These are phyloP conservation scores for Gnathonemus longibarbis DNA, from an alignment of 2,113 vertebrate species.

Conservation along the genomic window DNA sequence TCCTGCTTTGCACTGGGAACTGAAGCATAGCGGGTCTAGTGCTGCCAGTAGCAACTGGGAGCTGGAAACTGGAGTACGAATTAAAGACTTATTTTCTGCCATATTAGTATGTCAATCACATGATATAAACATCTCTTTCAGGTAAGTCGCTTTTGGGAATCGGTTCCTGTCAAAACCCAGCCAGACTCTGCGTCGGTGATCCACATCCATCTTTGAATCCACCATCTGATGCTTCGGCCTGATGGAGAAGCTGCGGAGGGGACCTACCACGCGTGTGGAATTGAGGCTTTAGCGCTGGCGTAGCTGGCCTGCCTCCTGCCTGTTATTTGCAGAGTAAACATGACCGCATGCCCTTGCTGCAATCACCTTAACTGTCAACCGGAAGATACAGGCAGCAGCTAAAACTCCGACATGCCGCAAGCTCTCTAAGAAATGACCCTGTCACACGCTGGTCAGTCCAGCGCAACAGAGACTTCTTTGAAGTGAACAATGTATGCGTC, in stretches of 20 bases:
- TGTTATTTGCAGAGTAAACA: not conserved
- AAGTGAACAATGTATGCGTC: not conserved
- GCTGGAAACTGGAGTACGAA: not conserved
- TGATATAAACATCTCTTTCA: not conserved
- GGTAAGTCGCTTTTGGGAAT: not conserved
- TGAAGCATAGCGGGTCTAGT: not conserved
- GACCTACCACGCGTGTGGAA: not conserved
- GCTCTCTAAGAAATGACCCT: not conserved
- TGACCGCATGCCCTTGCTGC: not conserved
- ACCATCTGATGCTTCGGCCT: not conserved
- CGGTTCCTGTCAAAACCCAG: not conserved
- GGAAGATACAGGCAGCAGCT: not conserved
- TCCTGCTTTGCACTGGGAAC: not conserved
- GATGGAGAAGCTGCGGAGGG: not conserved
- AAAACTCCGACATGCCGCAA: not conserved
- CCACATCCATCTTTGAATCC: not conserved
- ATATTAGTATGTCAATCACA: not conserved
- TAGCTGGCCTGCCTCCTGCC: not conserved
- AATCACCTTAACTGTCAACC: not conserved
- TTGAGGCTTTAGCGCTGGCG: not conserved
- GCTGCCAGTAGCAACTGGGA: not conserved
- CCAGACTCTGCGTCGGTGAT: not conserved
- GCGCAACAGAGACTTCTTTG: not conserved
- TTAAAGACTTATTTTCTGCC: not conserved
- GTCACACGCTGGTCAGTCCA: not conserved